phyloP scores from a whole-genome alignment of 2,797 vertebrate genomes.

The Enteromius anoplus region DNA sequence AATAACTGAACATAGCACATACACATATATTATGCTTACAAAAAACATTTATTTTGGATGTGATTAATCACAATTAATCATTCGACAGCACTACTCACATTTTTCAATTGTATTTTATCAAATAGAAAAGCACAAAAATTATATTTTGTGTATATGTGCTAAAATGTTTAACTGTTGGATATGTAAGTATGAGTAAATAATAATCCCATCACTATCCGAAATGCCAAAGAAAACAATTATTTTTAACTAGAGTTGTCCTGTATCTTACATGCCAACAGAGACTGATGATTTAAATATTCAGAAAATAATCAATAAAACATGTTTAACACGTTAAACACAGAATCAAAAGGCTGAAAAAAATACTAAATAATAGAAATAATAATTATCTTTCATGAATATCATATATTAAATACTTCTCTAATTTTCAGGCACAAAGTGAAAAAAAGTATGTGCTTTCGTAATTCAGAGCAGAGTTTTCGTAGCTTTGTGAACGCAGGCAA shows the following conservation, averaged over 20 bases:
- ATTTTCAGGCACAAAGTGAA: not conserved
- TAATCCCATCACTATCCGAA: too few relatives aligned
- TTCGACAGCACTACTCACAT: not conserved
- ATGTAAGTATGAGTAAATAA: not conserved
- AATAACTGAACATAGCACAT: too few relatives aligned
- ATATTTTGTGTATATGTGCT: not conserved
- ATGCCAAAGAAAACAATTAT: too few relatives aligned
- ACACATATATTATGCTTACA: too few relatives aligned
- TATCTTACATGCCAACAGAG: not conserved
- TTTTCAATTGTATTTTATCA: not conserved
- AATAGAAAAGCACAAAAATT: too few relatives aligned
- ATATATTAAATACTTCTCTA: not conserved
- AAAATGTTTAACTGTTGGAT: not conserved
- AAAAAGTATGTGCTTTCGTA: not conserved
- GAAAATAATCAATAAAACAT: not conserved
- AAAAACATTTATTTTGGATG: too few relatives aligned
- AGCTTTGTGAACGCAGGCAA: conserved; percentile 45
- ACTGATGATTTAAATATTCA: not conserved
- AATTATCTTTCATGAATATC: not conserved
- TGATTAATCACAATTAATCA: not conserved
- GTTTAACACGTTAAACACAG: not conserved
- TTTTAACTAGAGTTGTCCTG: not conserved
- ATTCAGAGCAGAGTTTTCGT: conserved; percentile 18
- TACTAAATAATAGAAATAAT: not conserved
- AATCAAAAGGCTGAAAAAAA: not conserved